phyloP scores from a whole-genome alignment of 1,140 invertebrate genomes.

The Lethocerus indicus region DNA sequence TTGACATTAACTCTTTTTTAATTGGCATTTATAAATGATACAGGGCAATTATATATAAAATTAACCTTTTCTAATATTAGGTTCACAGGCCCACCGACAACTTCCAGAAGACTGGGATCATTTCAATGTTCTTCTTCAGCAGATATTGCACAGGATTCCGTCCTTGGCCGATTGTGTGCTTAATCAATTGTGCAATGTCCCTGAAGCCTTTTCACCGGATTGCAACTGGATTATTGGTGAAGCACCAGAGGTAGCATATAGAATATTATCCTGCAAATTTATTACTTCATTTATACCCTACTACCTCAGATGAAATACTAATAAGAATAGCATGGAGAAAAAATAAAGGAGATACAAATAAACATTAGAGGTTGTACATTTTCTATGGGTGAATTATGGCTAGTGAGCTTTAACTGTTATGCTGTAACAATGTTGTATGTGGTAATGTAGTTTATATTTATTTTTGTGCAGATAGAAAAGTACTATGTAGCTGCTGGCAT shows the following conservation, averaged over 20 bases:
- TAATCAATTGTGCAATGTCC: conserved; percentile 65
- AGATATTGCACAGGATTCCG: conserved; percentile 71
- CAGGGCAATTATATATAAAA: too few species aligned
- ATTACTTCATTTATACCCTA: too few species aligned
- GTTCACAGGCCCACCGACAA: conserved; percentile 32
- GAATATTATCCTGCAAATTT: too few species aligned
- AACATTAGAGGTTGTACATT: too few species aligned
- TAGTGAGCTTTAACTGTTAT: too few species aligned
- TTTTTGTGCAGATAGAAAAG: conserved; percentile 56
- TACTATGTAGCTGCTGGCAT: conserved; percentile 93
- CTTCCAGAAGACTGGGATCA: conserved; percentile 87
- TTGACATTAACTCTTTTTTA: too few species aligned
- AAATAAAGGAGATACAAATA: too few species aligned
- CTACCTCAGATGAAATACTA: too few species aligned
- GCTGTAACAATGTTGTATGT: neutral
- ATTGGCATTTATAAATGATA: too few species aligned
- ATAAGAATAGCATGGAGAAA: too few species aligned
- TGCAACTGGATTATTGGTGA: conserved; percentile 86
- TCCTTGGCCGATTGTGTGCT: conserved; percentile 47
- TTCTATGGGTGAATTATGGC: too few species aligned
- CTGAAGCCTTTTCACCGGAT: conserved; percentile 89
- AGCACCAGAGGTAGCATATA: conserved; percentile 58
- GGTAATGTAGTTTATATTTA: neutral
- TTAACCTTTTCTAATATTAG: neutral
- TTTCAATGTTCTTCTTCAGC: conserved; percentile 75